Evolutionary conservation across 2,797 vertebrate species (phyloP).

Genomic region (Amblyopsis hoosieri): DNA sequence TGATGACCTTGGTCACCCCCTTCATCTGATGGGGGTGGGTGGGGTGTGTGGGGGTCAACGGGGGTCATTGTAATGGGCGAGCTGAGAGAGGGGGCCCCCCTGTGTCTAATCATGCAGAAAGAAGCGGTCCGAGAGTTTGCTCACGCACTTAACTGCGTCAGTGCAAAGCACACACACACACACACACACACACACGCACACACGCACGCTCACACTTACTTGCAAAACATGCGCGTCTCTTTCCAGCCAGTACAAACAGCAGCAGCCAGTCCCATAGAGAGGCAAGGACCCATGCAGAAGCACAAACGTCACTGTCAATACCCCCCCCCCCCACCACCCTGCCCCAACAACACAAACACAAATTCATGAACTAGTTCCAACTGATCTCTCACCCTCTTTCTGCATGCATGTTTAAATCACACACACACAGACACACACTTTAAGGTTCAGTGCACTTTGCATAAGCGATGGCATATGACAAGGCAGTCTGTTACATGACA

Average conservation of each 20-base stretch:
- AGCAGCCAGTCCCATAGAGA: conserved; percentile 51
- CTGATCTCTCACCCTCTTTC: neutral
- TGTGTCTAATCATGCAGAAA: conserved; percentile 84
- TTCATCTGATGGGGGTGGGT: conserved; percentile 65
- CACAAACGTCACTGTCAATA: conserved; percentile 53
- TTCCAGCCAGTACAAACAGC: conserved; percentile 39
- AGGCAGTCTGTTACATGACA: neutral
- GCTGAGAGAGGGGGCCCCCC: conserved; percentile 67
- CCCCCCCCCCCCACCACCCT: too few species aligned
- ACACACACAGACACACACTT: conserved; percentile 5
- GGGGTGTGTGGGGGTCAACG: conserved; percentile 66
- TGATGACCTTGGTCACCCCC: conserved; percentile 75
- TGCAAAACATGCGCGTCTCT: conserved; percentile 17
- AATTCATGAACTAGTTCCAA: conserved; percentile 61
- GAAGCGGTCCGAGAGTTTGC: conserved; percentile 47
- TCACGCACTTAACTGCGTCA: conserved; percentile 38
- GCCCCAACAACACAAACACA: conserved; percentile 66
- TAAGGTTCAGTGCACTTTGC: neutral
- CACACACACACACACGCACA: neutral
- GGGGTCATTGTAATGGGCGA: conserved; percentile 82
- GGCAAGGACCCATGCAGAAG: conserved; percentile 58
- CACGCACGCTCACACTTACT: conserved; percentile 23
- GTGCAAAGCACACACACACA: conserved; percentile 15
- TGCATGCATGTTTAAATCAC: neutral
- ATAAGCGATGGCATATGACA: neutral